phyloP scores from a whole-genome alignment of 1,140 invertebrate species.

The Drosophila kepulauana region DNA sequence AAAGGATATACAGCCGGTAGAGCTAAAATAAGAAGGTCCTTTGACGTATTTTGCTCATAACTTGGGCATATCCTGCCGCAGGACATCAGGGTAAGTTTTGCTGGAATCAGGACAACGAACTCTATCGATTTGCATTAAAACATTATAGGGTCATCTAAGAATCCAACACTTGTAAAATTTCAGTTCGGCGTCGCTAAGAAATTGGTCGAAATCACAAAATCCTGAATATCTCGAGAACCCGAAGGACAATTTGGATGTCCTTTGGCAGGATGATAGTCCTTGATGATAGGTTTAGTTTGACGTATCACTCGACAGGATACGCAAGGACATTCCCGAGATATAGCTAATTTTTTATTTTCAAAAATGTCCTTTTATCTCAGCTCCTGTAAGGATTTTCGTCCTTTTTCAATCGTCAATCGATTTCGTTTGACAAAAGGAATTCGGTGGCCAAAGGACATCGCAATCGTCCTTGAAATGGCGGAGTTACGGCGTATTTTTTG shows the following conservation, averaged over 20 bases:
- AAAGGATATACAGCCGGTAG: background rate
- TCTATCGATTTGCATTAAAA: slow-evolving; percentile 1
- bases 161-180: background rate
- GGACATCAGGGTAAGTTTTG: background rate
- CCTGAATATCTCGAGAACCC: background rate
- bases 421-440: background rate
- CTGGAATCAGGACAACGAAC: background rate
- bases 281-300: background rate
- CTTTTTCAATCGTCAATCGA: background rate
- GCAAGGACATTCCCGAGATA: background rate
- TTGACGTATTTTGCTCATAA: background rate
- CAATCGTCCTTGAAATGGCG: background rate
- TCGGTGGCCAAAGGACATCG: background rate
- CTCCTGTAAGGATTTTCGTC: background rate
- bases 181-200: background rate
- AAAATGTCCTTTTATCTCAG: background rate
- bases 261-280: background rate
- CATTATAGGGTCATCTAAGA: slow-evolving; percentile 4
- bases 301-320: background rate
- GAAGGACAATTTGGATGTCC: background rate
- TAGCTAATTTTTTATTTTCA: background rate
- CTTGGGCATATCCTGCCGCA: background rate
- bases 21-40: background rate
- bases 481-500: background rate
- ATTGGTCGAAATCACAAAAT: background rate